A percentile compares a stretch with the other conserved stretches of the same genome.
These are phyloP conservation scores for Pyrocephalus nanus DNA, from an alignment of 2,797 vertebrate species.

Conservation along the genomic window DNA sequence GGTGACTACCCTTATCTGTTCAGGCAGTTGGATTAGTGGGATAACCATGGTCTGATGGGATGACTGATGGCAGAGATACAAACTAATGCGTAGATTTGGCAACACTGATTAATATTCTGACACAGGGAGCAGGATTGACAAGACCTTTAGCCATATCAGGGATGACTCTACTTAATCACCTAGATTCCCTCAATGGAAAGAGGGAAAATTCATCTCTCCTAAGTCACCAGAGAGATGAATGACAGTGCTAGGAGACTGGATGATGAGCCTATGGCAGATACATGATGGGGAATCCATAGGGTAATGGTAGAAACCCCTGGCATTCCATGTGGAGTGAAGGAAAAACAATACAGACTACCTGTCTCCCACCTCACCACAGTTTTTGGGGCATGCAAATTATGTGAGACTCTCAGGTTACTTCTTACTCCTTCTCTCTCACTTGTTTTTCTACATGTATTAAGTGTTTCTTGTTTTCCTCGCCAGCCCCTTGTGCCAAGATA, in stretches of 20 bases:
- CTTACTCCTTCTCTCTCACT: neutral
- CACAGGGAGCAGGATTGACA: neutral
- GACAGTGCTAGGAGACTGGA: neutral
- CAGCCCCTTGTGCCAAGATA: neutral
- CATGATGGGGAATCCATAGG: neutral
- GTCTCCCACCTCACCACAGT: neutral
- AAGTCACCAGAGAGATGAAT: neutral
- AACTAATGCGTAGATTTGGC: neutral
- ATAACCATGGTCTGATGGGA: neutral
- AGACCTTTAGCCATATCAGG: neutral
- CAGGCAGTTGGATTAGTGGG: neutral
- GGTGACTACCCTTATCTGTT: neutral
- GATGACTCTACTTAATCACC: neutral
- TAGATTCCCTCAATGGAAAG: neutral
- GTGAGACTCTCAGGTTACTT: neutral
- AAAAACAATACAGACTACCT: neutral
- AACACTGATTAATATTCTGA: neutral
- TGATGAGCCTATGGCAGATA: neutral
- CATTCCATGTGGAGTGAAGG: neutral
- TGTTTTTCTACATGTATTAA: neutral
- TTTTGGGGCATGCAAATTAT: neutral
- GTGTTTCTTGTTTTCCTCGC: neutral
- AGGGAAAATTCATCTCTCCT: neutral
- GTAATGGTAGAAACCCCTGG: neutral
- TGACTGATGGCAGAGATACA: neutral